These are phyloP conservation scores for Tetheella fluctuosa DNA, from an alignment of 2,888 invertebrate genomes.

Conservation along the genomic window DNA sequence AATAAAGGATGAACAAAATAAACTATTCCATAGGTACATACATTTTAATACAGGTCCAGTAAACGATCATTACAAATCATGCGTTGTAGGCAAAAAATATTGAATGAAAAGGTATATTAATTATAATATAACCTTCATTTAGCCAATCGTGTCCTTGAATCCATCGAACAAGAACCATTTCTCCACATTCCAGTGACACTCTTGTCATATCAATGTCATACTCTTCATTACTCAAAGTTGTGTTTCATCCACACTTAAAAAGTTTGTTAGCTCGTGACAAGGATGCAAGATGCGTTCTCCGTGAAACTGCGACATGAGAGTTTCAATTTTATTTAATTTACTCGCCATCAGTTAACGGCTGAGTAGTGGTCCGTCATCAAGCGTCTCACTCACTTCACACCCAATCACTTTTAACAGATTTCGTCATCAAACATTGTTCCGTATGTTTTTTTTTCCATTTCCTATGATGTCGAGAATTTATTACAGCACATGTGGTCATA, in stretches of 20 bases:
- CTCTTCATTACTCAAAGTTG: not conserved
- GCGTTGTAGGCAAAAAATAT: too few species aligned
- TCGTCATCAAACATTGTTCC: not conserved
- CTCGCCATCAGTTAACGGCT: slow-evolving; percentile 43
- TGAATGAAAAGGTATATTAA: too few species aligned
- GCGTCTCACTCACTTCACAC: slow-evolving; percentile 52
- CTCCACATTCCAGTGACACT: not conserved
- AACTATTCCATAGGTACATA: too few species aligned
- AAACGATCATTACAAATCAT: too few species aligned
- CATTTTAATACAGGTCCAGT: too few species aligned
- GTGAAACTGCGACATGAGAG: slow-evolving; percentile 23
- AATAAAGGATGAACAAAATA: too few species aligned
- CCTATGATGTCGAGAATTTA: slow-evolving; percentile 9
- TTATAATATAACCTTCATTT: too few species aligned
- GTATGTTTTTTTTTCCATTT: slow-evolving; percentile 1
- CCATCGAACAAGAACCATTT: too few species aligned
- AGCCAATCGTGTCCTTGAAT: too few species aligned
- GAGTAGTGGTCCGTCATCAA: slow-evolving; percentile 56
- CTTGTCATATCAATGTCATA: not conserved
- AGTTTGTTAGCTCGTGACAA: not conserved
- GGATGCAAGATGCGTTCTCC: not conserved
- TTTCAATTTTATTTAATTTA: slow-evolving; percentile 45
- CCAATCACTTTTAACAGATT: slow-evolving; percentile 54
- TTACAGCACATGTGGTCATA: slow-evolving; percentile 4
- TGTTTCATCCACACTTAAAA: not conserved